Evolutionary conservation across 2,797 vertebrate genomes (phyloP).

Genomic region (Muscicapa comitata): DNA sequence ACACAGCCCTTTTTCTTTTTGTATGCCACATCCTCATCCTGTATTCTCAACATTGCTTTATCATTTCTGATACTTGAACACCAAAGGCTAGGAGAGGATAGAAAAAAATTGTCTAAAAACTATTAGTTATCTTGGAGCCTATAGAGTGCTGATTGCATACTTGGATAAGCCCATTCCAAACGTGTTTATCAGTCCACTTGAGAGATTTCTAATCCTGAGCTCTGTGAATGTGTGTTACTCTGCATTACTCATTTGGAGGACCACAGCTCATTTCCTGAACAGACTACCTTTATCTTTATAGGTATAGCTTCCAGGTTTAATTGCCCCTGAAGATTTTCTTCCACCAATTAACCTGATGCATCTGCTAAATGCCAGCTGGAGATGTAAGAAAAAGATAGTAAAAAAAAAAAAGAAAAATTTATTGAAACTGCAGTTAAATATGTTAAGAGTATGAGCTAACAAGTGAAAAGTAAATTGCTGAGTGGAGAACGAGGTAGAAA

Average conservation of each 20-base stretch:
- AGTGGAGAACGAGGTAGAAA: background rate
- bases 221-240: background rate
- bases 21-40: background rate
- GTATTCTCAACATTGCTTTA: background rate
- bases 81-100: background rate
- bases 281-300: background rate
- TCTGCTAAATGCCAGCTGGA: background rate
- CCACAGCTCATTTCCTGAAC: background rate
- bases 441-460: background rate
- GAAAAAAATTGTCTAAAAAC: background rate
- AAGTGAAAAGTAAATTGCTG: background rate
- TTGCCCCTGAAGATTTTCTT: background rate
- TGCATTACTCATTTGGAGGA: background rate
- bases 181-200: background rate
- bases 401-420: background rate
- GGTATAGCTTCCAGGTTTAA: background rate
- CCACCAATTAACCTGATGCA: background rate
- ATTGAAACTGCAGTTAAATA: background rate
- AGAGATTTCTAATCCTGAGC: background rate
- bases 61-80: background rate
- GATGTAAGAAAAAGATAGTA: background rate
- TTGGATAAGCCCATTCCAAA: background rate
- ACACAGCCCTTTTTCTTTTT: background rate
- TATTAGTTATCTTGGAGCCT: background rate
- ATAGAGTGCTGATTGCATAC: background rate